Evolutionary conservation across 1,140 invertebrate species (phyloP), one percentile per base, ranked within the genome.

Genomic region (Cydia fagiglandana): DNA sequence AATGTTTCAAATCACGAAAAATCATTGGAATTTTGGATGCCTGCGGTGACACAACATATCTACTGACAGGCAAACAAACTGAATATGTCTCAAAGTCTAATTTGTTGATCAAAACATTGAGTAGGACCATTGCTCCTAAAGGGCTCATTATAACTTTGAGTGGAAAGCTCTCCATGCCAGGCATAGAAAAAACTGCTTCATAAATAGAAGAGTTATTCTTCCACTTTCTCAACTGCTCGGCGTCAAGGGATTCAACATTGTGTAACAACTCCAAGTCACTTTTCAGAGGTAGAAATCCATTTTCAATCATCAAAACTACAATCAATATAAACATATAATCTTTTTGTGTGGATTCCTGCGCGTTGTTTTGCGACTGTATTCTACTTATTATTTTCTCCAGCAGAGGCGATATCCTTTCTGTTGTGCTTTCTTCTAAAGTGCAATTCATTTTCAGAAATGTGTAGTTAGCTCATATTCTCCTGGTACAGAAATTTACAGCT

Each of bases 1-100:
- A 83, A 70, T 88, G 78, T 73, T 86, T 89, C 66, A 91, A 80
- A 73, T 92, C 86, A 66, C 84, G 77, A 80, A 91, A 90, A 75
- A 91, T 88, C 82, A 88, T 84, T 75, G 86, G 85, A 13, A 88
- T 84, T 30, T 78, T 83, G 73, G 84, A 82, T 74, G 81, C 82
- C 70, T 85, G 77, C 12, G 82, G 79, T 50, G 86, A 85, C 20
- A 86, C 86, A 76, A 90, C 80, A 89, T 88, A 91, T 24, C 83
- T 78, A 76, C 81, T 86, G 12, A 88, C 74, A 20, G 86, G 85
- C 73, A 91, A 75, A 80, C 90, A 89, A 34, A 87, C 79, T 73
- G 86, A 84, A 80, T 91, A 91, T 53, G 86, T 86, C 78, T 89
- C 91, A 41, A 76, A 80, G 74, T 84, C 81, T 20, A 86, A 77